phyloP scores from a whole-genome alignment of 2,888 invertebrate genomes.

The Anoncus sp. region DNA sequence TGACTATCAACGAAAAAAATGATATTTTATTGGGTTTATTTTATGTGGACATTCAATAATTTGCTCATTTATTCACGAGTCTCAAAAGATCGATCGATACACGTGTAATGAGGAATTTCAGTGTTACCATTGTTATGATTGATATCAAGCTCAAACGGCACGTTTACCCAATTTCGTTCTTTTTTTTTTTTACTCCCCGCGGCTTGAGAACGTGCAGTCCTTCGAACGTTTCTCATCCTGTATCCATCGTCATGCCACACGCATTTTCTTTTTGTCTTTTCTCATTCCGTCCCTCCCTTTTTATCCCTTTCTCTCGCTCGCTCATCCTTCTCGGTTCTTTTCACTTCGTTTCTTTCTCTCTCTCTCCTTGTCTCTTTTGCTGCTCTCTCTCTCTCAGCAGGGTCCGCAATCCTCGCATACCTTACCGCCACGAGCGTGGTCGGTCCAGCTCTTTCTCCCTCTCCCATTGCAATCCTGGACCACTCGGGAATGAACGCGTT shows the following conservation, averaged over 20 bases:
- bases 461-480: conserved; percentile 45
- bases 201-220: not conserved
- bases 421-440: conserved; percentile 79
- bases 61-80: too few relatives aligned
- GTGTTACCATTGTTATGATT: conserved; percentile 3
- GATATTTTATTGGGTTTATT: too few relatives aligned
- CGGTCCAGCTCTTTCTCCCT: conserved; percentile 62
- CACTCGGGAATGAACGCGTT: conserved; percentile 61
- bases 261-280: conserved; percentile 50
- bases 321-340: conserved; percentile 38
- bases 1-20: too few relatives aligned
- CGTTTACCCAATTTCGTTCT: conserved; percentile 26
- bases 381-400: conserved; percentile 68
- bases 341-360: conserved; percentile 40
- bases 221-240: conserved; percentile 21
- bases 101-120: conserved; percentile 4
- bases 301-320: conserved; percentile 22
- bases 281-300: conserved; percentile 55
- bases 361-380: conserved; percentile 40
- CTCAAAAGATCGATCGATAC: not conserved
- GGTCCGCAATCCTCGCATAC: conserved; percentile 80
- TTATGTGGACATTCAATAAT: too few relatives aligned
- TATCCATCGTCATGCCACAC: conserved; percentile 16
- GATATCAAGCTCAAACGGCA: conserved; percentile 9
- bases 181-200: not conserved